These are phyloP conservation scores for Siderastrea radians DNA, from an alignment of 92 coral and sea anemone species.

Conservation along the genomic window DNA sequence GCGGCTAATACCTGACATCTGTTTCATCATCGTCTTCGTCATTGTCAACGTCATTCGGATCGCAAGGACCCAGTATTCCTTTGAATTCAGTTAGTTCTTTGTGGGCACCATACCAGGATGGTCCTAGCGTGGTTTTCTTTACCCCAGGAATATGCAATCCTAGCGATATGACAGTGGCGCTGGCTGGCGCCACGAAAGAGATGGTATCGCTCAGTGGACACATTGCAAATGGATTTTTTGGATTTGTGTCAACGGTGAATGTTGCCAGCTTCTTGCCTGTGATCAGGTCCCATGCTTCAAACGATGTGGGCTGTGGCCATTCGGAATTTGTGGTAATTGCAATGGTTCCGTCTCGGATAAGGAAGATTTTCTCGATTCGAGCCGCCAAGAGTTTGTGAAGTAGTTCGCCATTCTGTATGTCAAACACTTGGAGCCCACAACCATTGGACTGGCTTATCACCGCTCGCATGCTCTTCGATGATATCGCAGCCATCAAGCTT, in stretches of 20 bases:
- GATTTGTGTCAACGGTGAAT: conserved; percentile 71
- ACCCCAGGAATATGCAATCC: conserved; percentile 65
- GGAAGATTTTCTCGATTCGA: conserved; percentile 51
- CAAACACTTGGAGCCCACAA: conserved; percentile 58
- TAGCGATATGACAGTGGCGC: conserved; percentile 62
- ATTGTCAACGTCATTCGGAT: conserved; percentile 71
- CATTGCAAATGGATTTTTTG: conserved; percentile 40
- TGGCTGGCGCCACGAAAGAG: conserved; percentile 74
- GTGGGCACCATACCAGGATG: conserved; percentile 41
- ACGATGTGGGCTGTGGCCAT: conserved; percentile 56
- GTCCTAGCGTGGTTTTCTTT: conserved; percentile 12
- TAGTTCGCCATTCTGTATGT: conserved; percentile 58
- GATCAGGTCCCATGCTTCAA: conserved; percentile 71
- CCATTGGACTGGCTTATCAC: conserved; percentile 45
- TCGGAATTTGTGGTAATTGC: conserved; percentile 66
- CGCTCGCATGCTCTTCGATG: conserved; percentile 64
- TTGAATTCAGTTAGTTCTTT: conserved; percentile 34
- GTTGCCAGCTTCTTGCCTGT: conserved; percentile 70
- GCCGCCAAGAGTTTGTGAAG: conserved; percentile 51
- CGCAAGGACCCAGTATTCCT: conserved; percentile 37
- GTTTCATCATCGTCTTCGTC: conserved; percentile 78
- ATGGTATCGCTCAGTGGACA: conserved; percentile 70
- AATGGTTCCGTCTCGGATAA: conserved; percentile 58
- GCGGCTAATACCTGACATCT: not conserved
- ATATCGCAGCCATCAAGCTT: conserved; percentile 26